phyloP scores from a whole-genome alignment of 2,797 vertebrate genomes.

The Danio albolineatus region DNA sequence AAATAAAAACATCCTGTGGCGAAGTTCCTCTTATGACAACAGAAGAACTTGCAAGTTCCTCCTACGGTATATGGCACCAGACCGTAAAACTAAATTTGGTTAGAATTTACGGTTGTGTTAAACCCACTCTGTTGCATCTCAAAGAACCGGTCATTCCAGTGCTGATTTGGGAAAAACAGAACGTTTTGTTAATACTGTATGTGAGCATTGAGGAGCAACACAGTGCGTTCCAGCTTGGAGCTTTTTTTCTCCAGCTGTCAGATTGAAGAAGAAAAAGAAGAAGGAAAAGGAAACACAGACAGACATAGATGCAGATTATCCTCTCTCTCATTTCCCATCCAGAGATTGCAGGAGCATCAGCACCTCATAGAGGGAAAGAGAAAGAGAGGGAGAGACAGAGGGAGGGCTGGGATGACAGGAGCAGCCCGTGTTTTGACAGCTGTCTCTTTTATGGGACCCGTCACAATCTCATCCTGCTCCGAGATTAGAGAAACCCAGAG shows the following conservation, averaged over 20 bases:
- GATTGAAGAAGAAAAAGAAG: constrained; percentile 24
- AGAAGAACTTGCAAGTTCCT: not conserved
- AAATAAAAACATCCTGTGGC: not conserved
- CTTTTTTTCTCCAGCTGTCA: constrained; percentile 18
- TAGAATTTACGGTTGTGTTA: constrained; percentile 16
- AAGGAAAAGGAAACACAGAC: constrained; percentile 9
- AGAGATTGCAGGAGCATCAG: constrained; percentile 41
- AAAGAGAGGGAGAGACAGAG: constrained; percentile 7
- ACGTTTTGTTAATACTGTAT: constrained; percentile 27
- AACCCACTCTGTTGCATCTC: constrained; percentile 11
- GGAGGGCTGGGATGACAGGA: constrained; percentile 62
- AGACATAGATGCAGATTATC: constrained; percentile 48
- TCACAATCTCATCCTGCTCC: constrained; percentile 54
- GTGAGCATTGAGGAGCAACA: constrained; percentile 5
- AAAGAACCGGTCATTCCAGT: constrained; percentile 38
- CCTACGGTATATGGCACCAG: not conserved
- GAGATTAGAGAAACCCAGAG: constrained; percentile 56
- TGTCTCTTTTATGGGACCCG: constrained; percentile 52
- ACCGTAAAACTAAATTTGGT: not conserved
- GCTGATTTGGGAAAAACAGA: constrained; percentile 33
- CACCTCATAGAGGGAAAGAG: constrained; percentile 32
- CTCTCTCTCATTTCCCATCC: constrained; percentile 45
- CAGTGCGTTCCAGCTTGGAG: constrained; percentile 8
- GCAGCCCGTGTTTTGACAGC: constrained; percentile 62
- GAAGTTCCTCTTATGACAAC: not conserved